Base-by-base conservation (phyloP, 1,140 invertebrate genomes). In the Drosophila ananassae region DNA sequence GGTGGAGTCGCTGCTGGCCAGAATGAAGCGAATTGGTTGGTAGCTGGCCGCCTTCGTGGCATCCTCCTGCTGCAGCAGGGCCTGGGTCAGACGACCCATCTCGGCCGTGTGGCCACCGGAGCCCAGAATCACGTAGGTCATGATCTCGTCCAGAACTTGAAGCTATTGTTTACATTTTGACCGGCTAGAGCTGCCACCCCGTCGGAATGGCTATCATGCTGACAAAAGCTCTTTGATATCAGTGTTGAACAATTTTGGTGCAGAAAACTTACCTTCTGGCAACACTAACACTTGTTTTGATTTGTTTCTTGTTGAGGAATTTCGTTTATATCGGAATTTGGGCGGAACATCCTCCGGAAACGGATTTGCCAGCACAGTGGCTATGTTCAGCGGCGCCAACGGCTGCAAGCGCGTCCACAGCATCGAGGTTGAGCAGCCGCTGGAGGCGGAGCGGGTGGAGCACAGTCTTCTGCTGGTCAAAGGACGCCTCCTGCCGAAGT, bases 41-140 rank as follows among this genome's bases (percentile, higher is more conserved):
- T 89, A 90, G 3, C 66, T 89, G 95, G 92, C 95, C 17, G 96
- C 2, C 87, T 89, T 37, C 17, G 63, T 22, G 9, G 8, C 91
- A 96, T 98, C 91, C 63, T 56, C 89, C 91, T 73, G 60, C 87
- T 90, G 80, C 95, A 92, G 34, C 10, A 91, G 84, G 39, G 93
- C 92, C 71, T 94, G 91, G 25, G 96, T 89, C 25, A 98, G 92
- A 63, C 94, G 92, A 44, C 98, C 87, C 94, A 99, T 97, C 93
- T 99, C 98, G 28, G 95, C 95, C 2, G 98, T 98, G 91, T 99
- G 98, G 9, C 96, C 95, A 17, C 96, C 94, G 4, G 94, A 95
- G 9, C 94, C 94, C 41, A 95, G 91, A 41, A 95, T 92, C 47
- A 95, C 93, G 72, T 94, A 82, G 74, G 25, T 30, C 54, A 58